phyloP scores from a whole-genome alignment of 2,113 vertebrate genomes.

The Pelvicachromis taeniatus region DNA sequence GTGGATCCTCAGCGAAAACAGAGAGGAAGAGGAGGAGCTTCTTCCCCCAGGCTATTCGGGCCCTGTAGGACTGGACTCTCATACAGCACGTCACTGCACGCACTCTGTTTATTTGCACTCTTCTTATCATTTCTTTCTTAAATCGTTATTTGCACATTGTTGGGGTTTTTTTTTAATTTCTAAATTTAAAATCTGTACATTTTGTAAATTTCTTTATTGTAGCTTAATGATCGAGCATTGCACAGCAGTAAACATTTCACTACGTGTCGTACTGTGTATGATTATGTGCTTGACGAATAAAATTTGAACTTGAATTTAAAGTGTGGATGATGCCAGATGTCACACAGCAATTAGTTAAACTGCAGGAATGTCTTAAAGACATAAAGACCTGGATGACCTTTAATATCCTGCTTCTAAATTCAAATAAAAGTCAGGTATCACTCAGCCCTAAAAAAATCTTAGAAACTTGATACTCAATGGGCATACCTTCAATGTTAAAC shows the following conservation, averaged over 20 bases:
- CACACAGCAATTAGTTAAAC: not conserved
- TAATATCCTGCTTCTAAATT: not conserved
- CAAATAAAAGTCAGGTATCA: not conserved
- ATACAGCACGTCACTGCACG: too few relatives aligned
- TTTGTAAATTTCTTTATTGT: not conserved
- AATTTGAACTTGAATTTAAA: not conserved
- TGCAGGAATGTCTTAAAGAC: not conserved
- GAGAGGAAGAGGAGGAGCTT: too few relatives aligned
- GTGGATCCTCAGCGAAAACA: too few relatives aligned
- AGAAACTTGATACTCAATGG: not conserved
- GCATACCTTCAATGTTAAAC: not conserved
- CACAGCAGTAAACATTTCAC: not conserved
- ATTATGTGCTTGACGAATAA: not conserved
- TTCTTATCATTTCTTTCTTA: too few relatives aligned
- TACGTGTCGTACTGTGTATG: not conserved
- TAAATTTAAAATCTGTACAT: too few relatives aligned
- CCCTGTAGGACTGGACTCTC: too few relatives aligned
- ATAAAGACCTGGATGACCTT: not conserved
- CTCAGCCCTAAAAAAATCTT: not conserved
- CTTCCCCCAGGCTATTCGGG: too few relatives aligned
- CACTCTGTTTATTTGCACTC: too few relatives aligned
- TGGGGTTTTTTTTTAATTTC: too few relatives aligned
- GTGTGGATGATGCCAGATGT: not conserved
- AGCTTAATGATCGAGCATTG: not conserved
- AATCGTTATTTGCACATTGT: too few relatives aligned